These are phyloP conservation scores for Clavelina lepadiformis DNA, from an alignment of 23 tunicate genomes.

Conservation along the genomic window DNA sequence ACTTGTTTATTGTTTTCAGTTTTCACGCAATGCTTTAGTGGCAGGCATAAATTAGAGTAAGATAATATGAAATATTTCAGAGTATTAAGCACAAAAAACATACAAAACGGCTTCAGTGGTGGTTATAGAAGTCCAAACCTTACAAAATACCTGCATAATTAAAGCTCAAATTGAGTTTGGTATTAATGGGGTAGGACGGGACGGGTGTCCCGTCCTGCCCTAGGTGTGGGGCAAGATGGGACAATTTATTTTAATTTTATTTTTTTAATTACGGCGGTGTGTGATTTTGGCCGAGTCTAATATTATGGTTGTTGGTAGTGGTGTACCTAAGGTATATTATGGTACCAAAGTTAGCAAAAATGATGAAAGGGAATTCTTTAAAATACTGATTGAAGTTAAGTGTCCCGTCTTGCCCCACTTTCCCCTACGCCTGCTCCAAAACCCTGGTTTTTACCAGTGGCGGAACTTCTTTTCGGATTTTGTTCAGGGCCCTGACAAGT, in stretches of 20 bases:
- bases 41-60: neutral
- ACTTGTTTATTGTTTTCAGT: neutral
- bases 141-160: neutral
- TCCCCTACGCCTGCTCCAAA: too few species aligned
- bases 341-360: neutral
- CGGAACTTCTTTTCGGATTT: conserved; percentile 8
- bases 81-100: neutral
- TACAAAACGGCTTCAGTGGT: neutral
- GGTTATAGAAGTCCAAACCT: neutral
- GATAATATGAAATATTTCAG: neutral
- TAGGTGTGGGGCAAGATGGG: conserved; percentile 6
- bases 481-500: conserved; percentile 11
- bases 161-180: neutral
- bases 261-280: too few species aligned
- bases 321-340: too few species aligned
- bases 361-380: neutral
- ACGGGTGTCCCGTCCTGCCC: conserved; percentile 12
- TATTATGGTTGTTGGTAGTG: too few species aligned
- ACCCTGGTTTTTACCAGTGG: conserved; percentile 14
- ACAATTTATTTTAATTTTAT: conserved; percentile 9
- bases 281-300: too few species aligned
- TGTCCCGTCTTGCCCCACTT: conserved; percentile 15
- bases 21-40: conserved; percentile 2
- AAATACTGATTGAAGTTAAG: neutral
- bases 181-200: conserved; percentile 1